Conservation (phyloP, 2,888 invertebrate genomes). For the Idaea biselata region DNA sequence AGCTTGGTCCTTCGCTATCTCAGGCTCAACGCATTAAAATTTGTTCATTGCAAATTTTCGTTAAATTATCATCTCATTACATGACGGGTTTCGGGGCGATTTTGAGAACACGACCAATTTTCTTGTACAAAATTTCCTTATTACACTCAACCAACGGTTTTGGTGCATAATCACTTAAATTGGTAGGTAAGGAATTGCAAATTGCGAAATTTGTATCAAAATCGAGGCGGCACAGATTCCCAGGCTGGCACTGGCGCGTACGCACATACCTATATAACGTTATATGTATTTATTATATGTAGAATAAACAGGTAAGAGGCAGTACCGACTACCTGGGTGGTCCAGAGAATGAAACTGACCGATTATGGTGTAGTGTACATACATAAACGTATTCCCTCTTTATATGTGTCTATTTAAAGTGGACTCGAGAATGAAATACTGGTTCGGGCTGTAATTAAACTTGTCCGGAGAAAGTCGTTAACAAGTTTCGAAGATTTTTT, state of each 20-base stretch:
- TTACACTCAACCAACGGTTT: slow-evolving; percentile 54
- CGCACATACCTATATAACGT: slow-evolving; percentile 29
- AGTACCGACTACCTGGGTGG: slow-evolving; percentile 69
- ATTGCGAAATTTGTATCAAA: slow-evolving; percentile 70
- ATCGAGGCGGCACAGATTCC: slow-evolving; percentile 37
- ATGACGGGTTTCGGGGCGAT: slow-evolving; percentile 40
- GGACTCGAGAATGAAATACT: slow-evolving; percentile 60
- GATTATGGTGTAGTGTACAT: slow-evolving; percentile 64
- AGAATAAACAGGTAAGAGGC: slow-evolving; percentile 47
- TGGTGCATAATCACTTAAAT: slow-evolving; percentile 66
- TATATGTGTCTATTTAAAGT: slow-evolving; percentile 63
- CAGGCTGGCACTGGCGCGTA: slow-evolving; percentile 23
- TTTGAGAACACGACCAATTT: slow-evolving; percentile 52
- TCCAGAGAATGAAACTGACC: slow-evolving; percentile 63
- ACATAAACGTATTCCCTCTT: slow-evolving; percentile 33
- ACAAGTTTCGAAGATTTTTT: slow-evolving; percentile 6
- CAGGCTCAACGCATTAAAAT: slow-evolving; percentile 21
- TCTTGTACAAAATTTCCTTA: slow-evolving; percentile 52
- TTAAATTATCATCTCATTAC: slow-evolving; percentile 67
- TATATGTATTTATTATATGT: slow-evolving; percentile 21
- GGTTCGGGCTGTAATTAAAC: slow-evolving; percentile 63
- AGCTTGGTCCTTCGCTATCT: slow-evolving; percentile 17
- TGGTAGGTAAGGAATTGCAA: slow-evolving; percentile 66
- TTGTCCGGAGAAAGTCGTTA: slow-evolving; percentile 14
- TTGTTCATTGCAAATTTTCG: slow-evolving; percentile 39